Percentiles rank a stretch among this genome's conserved stretches.
These are phyloP conservation scores for Penaeus chinensis DNA, from an alignment of 1,140 invertebrate genomes.

Conservation along the genomic window DNA sequence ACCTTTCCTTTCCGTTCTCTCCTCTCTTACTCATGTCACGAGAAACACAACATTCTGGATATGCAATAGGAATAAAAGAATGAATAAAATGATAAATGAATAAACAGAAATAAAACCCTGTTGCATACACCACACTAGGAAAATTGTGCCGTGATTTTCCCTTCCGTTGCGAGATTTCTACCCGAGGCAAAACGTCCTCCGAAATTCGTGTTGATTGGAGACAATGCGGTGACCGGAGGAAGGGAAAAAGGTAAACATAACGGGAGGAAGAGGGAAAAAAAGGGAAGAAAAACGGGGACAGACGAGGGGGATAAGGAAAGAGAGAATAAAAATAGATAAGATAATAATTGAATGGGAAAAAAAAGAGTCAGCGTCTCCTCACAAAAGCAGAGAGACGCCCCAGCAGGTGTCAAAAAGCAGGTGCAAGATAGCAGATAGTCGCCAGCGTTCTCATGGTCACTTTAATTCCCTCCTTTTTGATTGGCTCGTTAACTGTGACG, in stretches of 20 bases:
- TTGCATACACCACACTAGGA: no score
- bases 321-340: no score
- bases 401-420: not conserved
- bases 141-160: no score
- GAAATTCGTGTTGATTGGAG: no score
- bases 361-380: no score
- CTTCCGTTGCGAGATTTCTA: no score
- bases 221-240: no score
- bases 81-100: no score
- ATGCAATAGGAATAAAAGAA: not conserved
- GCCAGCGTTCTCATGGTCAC: not conserved
- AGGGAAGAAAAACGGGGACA: not conserved
- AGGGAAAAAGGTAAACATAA: not conserved
- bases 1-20: not conserved
- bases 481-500: slow-evolving; percentile 25
- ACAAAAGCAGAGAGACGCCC: no score
- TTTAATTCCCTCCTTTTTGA: not conserved
- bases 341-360: no score
- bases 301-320: not conserved
- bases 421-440: not conserved
- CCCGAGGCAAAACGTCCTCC: no score
- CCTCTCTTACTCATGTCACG: not conserved
- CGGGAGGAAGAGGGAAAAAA: not conserved
- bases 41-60: not conserved
- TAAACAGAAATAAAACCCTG: no score